Conservation (phyloP, 2,888 invertebrate genomes). For the Orthosia gracilis region DNA sequence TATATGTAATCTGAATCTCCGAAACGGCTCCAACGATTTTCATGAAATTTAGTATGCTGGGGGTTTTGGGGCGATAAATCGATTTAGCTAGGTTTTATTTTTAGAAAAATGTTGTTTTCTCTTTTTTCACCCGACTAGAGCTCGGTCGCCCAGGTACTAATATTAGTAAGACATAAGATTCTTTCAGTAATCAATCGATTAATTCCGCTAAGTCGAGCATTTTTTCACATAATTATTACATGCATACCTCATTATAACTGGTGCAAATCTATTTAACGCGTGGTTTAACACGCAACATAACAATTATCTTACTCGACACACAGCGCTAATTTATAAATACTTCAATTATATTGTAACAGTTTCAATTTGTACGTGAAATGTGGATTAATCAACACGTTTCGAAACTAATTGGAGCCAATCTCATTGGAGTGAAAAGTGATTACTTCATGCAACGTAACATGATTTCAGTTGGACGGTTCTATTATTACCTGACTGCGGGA, state of each 20-base stretch:
- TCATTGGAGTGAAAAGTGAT: constrained; percentile 1
- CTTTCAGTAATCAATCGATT: background rate
- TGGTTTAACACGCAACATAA: constrained; percentile 36
- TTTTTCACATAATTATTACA: constrained; percentile 24
- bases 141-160: too few species aligned
- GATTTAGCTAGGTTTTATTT: too few species aligned
- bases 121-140: too few species aligned
- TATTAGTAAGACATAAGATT: background rate
- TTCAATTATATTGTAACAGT: constrained; percentile 37
- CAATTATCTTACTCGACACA: constrained; percentile 24
- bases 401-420: constrained; percentile 9
- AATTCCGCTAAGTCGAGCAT: constrained; percentile 6
- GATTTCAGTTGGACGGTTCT: background rate
- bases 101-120: too few species aligned
- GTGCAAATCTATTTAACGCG: constrained; percentile 37
- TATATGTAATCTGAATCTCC: too few species aligned
- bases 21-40: too few species aligned
- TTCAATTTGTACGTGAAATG: constrained; percentile 38
- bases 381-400: constrained; percentile 34
- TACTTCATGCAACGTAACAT: background rate
- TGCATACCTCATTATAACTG: constrained; percentile 3
- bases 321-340: constrained; percentile 34
- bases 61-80: too few species aligned
- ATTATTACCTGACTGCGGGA: too few species aligned
- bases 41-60: too few species aligned